Percentiles rank a stretch among this genome's conserved stretches.
Conservation (phyloP, 92 coral and sea anemone genomes). For the Umimayanthus chanpuru region DNA sequence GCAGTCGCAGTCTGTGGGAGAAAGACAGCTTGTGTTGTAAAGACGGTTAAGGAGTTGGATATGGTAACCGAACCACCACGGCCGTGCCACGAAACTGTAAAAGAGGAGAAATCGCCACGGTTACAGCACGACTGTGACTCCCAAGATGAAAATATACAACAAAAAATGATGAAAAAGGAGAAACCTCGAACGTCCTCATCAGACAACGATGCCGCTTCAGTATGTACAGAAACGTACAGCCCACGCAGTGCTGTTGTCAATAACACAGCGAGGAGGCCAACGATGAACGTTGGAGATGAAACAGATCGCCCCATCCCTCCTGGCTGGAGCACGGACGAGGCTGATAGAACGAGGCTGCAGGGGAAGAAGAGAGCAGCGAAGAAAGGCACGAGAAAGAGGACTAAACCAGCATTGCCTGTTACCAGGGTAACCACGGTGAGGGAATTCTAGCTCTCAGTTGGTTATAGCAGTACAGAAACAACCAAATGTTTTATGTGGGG, state of each 20-base stretch:
- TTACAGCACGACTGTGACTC: not conserved
- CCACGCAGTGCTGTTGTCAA: not conserved
- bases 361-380: not conserved
- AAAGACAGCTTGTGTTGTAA: not conserved
- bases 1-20: conserved; percentile 13
- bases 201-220: not conserved
- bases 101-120: not conserved
- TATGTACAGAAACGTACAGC: conserved; percentile 14
- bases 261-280: not conserved
- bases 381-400: not conserved
- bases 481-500: too few relatives aligned
- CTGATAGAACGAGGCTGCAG: not conserved
- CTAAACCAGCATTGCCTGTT: not conserved
- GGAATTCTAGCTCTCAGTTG: not conserved
- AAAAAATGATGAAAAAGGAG: not conserved
- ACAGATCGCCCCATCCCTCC: conserved; percentile 7
- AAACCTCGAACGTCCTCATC: not conserved
- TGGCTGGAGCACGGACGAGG: conserved; percentile 8
- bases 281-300: not conserved
- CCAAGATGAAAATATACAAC: not conserved
- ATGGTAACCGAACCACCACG: not conserved
- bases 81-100: not conserved
- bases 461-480: too few relatives aligned
- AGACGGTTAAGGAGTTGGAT: not conserved
- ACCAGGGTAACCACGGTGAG: conserved; percentile 21